These are phyloP conservation scores for Brachylomia viminalis DNA, from an alignment of 2,888 invertebrate species.

Conservation along the genomic window DNA sequence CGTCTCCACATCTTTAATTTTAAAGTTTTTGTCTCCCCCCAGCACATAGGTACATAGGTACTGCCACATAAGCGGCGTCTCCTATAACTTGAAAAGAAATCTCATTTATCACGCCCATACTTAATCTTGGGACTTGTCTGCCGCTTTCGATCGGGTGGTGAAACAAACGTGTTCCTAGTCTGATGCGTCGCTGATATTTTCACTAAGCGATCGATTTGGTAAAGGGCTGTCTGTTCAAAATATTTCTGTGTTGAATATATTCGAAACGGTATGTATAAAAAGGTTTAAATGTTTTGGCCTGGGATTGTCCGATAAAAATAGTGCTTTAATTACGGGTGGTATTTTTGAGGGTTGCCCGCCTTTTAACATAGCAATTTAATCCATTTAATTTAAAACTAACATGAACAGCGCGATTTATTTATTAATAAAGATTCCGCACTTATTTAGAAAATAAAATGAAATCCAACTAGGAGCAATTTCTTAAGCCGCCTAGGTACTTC, in stretches of 20 bases:
- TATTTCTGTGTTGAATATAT: constrained; percentile 2
- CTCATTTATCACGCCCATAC: constrained; percentile 74
- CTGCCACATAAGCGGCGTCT: constrained; percentile 19
- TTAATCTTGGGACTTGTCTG: constrained; percentile 74
- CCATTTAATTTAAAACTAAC: neutral
- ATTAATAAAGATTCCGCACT: neutral
- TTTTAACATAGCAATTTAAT: neutral
- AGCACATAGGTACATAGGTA: constrained; percentile 16
- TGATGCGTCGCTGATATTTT: constrained; percentile 23
- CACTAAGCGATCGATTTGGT: neutral
- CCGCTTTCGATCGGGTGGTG: constrained; percentile 50
- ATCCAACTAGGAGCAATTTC: no score
- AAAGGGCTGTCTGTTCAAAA: neutral
- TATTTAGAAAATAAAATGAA: neutral
- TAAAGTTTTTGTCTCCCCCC: constrained; percentile 24
- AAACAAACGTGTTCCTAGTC: constrained; percentile 29
- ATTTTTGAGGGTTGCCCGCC: constrained; percentile 1
- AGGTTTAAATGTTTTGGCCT: neutral
- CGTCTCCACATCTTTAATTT: constrained; percentile 14
- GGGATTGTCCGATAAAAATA: neutral
- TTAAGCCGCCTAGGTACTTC: neutral
- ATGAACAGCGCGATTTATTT: neutral
- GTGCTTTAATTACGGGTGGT: constrained; percentile 6
- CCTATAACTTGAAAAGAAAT: constrained; percentile 65
- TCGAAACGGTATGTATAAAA: neutral